phyloP scores from a whole-genome alignment of 2,888 invertebrate species.

The Axea sp. region DNA sequence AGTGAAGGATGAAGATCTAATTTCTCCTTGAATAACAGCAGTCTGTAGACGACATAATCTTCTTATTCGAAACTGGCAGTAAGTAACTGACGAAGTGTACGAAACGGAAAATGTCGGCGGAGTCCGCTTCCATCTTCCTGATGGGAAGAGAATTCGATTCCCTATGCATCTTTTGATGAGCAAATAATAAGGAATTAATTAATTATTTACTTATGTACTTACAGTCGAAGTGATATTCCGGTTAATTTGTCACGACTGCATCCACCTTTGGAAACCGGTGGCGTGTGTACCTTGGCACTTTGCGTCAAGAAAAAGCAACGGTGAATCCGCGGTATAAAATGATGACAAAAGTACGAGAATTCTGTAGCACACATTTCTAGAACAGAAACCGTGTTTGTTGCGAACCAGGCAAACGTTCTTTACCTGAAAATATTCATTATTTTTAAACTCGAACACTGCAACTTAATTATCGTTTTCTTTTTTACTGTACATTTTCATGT shows the following conservation, averaged over 20 bases:
- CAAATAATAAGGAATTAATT: slow-evolving; percentile 72
- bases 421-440: slow-evolving; percentile 4
- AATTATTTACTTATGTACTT: slow-evolving; percentile 71
- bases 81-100: slow-evolving; percentile 60
- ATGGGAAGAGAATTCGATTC: slow-evolving; percentile 38
- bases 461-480: no score
- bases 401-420: slow-evolving; percentile 16
- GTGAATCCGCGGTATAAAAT: slow-evolving; percentile 9
- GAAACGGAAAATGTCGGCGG: slow-evolving; percentile 33
- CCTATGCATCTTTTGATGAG: slow-evolving; percentile 62
- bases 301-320: slow-evolving; percentile 44
- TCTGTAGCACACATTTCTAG: not conserved
- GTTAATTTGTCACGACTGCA: slow-evolving; percentile 67
- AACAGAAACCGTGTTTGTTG: slow-evolving; percentile 21
- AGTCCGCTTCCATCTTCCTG: slow-evolving; percentile 22
- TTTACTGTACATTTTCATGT: no score
- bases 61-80: slow-evolving; percentile 61
- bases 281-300: slow-evolving; percentile 49
- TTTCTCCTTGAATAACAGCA: slow-evolving; percentile 58
- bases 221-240: slow-evolving; percentile 69
- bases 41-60: slow-evolving; percentile 60
- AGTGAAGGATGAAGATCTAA: slow-evolving; percentile 60
- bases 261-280: slow-evolving; percentile 46
- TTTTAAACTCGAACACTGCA: no score
- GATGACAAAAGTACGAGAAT: slow-evolving; percentile 34